Evolutionary conservation across 2,113 vertebrate species (phyloP), one percentile per base, ranked within the genome.

Genomic region (Bostrychus sinensis): DNA sequence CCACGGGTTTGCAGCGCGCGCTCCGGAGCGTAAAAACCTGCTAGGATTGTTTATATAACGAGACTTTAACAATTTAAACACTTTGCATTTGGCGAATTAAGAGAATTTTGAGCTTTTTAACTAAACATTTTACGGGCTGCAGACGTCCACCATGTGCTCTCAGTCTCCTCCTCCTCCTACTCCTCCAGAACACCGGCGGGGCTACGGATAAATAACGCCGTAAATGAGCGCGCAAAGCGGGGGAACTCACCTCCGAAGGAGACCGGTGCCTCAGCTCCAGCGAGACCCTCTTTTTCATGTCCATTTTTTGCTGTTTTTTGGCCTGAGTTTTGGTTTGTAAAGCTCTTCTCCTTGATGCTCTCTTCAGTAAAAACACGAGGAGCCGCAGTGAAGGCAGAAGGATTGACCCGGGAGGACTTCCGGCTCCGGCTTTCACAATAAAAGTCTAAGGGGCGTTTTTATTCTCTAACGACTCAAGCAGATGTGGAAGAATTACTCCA

Each of bases 191-290:
- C 1, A 12, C 34, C 70, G 42, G 63, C 59, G 56, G 63, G 56
- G 43, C 32, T 45, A 57, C 70, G 5, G 22, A 8, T 23, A 39
- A 30, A 12, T 34, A 10, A 16, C 9, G 1, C 67, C 9, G 11
- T 13, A 72, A 68, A 66, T 25, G 53, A n/a, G 3, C 10, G 6
- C 8, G 16, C 13, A 45, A 51, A 16, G 19, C 16, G 5, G 12
- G 28, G 32, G 0, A 1, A 65, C 87, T 88, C 34, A 90, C 91
- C 75, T 94, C 91, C 1, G 82, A 26, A 0, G 90, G 90, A 3
- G 90, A 91, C 81, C 86, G 86, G 78, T 91, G 89, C 66, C 88
- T 70, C 51, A 92, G 77, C 37, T 92, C 90, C 43, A 89, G 36
- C 1, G 74, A 84, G 16, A 93, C 66, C 82, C 86, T 59, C 81